Conservation (phyloP, 2,113 vertebrate species). For the Ursus arctos region DNA sequence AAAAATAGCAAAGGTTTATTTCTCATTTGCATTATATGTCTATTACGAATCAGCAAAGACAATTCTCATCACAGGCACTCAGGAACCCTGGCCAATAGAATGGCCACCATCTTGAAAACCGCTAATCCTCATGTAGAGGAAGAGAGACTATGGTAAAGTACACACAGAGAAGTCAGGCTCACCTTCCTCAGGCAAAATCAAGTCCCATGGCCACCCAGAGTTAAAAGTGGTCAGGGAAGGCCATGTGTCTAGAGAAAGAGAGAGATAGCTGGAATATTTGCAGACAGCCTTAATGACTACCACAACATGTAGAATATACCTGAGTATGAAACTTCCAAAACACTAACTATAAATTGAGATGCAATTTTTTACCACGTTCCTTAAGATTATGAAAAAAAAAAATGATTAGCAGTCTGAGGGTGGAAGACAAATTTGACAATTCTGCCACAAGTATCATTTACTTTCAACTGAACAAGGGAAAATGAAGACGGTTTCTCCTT, state of each 20-base stretch:
- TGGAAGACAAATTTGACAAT: background rate
- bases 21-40: background rate
- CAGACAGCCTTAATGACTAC: background rate
- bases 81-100: background rate
- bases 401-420: background rate
- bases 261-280: background rate
- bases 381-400: background rate
- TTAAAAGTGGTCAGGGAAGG: background rate
- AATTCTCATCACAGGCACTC: background rate
- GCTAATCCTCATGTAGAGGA: background rate
- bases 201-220: background rate
- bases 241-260: background rate
- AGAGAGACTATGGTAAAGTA: background rate
- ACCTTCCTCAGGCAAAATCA: background rate
- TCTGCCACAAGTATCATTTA: background rate
- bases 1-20: background rate
- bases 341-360: conserved; percentile 11
- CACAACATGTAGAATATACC: background rate
- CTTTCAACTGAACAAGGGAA: background rate
- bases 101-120: background rate
- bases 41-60: background rate
- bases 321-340: background rate
- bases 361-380: background rate
- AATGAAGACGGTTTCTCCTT: background rate
- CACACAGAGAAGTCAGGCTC: background rate